Evolutionary conservation across 2,113 vertebrate species (phyloP), one percentile per base, ranked within the genome.

Genomic region (Chaetodon trifascialis): DNA sequence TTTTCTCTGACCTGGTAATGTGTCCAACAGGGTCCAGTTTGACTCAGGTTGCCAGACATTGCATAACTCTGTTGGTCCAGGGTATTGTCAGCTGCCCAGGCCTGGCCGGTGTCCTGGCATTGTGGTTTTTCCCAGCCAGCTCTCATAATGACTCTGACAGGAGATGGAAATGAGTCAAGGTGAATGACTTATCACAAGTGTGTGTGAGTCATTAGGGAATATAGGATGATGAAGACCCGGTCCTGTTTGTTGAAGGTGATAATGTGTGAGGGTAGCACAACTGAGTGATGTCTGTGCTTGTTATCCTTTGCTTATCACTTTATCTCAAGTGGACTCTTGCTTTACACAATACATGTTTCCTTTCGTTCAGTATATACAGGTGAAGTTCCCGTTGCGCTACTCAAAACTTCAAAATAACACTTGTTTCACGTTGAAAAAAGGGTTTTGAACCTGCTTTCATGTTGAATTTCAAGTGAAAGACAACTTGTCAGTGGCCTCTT

Each of bases 221-320:
- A 76, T 62, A 7, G n/a, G 11, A 9, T 69, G 66, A 79, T 70
- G 54, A 82, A 76, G 87, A 85, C 17, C 44, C 47, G 49, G 72
- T 76, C 71, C 73, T 79, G 76, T 87, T 81, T 88, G 87, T 83
- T 65, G 56, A 76, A 78, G 89, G 92, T 66, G 88, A 84, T 93
- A 89, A 93, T 91, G 86, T 89, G 91, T 73, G 80, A 91, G 79
- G 69, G 63, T 36, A 79, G 60, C 72, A 76, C 70, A 75, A 73
- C 82, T 90, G 87, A 93, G 65, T 88, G 88, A 90, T 77, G 81
- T 79, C 51, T 79, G 40, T 76, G 65, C 73, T 85, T 3, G 55
- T 77, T 78, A 84, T 84, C 69, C 34, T 19, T 19, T 1, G 2
- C 55, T 68, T 19, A 74, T 51, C 65, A 51, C 67, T 75, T 66